Base-by-base conservation (phyloP, 1,140 invertebrate genomes). In the Drosophila baimaii region DNA sequence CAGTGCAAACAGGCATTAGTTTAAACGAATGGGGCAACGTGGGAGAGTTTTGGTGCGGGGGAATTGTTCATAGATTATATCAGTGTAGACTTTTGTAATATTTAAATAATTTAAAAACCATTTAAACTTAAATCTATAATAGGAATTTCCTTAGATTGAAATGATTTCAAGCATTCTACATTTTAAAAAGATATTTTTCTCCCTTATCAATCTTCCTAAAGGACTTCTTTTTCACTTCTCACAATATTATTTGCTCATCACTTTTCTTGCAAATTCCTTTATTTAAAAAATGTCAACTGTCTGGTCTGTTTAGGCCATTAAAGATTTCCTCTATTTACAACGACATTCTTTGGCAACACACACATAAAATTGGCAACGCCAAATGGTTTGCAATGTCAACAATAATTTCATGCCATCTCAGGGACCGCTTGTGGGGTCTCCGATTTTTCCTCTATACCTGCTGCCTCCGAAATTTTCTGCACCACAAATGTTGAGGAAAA, bases 381-480 rank as follows among this genome's bases (percentile, higher is more conserved):
- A 73, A 84, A 85, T 77, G 75, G 46, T 78, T 75, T 84, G 84
- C 84, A 76, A 72, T 89, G 74, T 81, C 84, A 89, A 89, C 84
- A 89, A 61, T 73, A 83, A 83, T 89, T 89, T 85, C 80, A 89
- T 79, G 84, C 70, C 61, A 63, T 69, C 31, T 55, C 54, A 47
- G 63, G 47, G 70, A 55, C 65, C 46, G 77, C 46, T 27, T 81
- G 84, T 88, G 80, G 84, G 84, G 84, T 89, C 84, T 41, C 9
- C 17, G 13, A 35, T 12, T 44, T n/a, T 49, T 49, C 25, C n/a
- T 41, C n/a, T 41, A 8, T 73, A 73, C 70, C 70, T 73, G 61
- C 63, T 54, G 25, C 21, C 35, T 49, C 43, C 3, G 62, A 54
- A 68, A 72, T 57, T 79, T 80, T 79, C 56, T 68, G 79, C 73